Conservation (phyloP, 2,797 vertebrate species). For the Emydoidea blandingii region DNA sequence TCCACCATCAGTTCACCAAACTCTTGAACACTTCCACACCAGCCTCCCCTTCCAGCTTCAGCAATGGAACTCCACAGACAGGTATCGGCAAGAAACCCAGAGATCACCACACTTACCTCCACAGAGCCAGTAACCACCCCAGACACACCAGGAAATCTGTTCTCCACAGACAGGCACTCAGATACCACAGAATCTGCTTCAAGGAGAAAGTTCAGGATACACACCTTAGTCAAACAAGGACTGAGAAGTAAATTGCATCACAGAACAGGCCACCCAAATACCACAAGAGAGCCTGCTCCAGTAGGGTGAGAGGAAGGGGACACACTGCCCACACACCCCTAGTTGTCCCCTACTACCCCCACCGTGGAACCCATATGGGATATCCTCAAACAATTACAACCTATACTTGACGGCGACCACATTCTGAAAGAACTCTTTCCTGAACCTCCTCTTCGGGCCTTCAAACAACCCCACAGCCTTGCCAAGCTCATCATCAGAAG, state of each 20-base stretch:
- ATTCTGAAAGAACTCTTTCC: too few species aligned
- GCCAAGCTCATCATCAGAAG: too few species aligned
- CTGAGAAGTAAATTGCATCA: not conserved
- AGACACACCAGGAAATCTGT: too few species aligned
- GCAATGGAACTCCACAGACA: too few species aligned
- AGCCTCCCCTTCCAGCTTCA: not conserved
- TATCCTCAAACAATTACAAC: too few species aligned
- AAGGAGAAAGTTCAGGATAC: not conserved
- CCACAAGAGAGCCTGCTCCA: not conserved
- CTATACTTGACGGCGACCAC: not conserved
- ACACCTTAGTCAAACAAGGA: too few species aligned
- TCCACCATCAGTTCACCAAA: not conserved
- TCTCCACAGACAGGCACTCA: not conserved
- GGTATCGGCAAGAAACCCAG: not conserved
- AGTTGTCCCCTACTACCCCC: too few species aligned
- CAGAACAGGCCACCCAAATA: not conserved
- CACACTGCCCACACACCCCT: not conserved
- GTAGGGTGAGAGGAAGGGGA: not conserved
- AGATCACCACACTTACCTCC: not conserved
- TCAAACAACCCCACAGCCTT: too few species aligned
- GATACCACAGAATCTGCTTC: not conserved
- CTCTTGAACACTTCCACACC: not conserved
- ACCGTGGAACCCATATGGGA: too few species aligned
- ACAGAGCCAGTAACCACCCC: not conserved
- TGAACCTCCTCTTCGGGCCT: too few species aligned